Evolutionary conservation across 2,113 vertebrate genomes (phyloP).

Genomic region (Beaufortia kweichowensis): DNA sequence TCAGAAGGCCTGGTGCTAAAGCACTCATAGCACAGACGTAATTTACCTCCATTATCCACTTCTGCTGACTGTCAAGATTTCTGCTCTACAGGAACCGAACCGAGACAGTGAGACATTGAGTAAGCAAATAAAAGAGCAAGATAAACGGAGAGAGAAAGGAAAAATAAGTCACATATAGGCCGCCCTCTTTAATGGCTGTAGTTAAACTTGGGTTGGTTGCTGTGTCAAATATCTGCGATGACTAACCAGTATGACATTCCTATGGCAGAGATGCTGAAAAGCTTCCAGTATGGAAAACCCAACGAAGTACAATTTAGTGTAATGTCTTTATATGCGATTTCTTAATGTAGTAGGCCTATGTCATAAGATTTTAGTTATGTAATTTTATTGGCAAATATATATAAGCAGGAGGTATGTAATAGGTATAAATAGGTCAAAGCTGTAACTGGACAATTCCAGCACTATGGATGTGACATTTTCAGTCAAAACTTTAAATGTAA

Average conservation of each 20-base stretch:
- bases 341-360: too few species aligned
- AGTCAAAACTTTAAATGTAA: too few species aligned
- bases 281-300: neutral
- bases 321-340: too few species aligned
- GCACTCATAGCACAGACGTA: conserved; percentile 44
- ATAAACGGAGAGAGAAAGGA: neutral
- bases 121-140: neutral
- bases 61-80: conserved; percentile 61
- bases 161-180: neutral
- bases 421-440: too few species aligned
- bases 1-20: conserved; percentile 12
- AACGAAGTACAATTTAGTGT: too few species aligned
- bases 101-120: conserved; percentile 8
- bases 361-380: too few species aligned
- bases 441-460: too few species aligned
- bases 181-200: conserved; percentile 9
- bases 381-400: too few species aligned
- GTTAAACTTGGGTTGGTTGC: neutral
- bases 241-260: conserved; percentile 8
- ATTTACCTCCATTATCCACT: conserved; percentile 62
- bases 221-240: conserved; percentile 12
- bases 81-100: conserved; percentile 38
- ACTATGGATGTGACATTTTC: too few species aligned
- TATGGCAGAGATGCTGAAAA: conserved; percentile 9
- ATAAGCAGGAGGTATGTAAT: too few species aligned